Base-by-base conservation (phyloP, 2,797 vertebrate genomes). In the Iguana delicatissima region DNA sequence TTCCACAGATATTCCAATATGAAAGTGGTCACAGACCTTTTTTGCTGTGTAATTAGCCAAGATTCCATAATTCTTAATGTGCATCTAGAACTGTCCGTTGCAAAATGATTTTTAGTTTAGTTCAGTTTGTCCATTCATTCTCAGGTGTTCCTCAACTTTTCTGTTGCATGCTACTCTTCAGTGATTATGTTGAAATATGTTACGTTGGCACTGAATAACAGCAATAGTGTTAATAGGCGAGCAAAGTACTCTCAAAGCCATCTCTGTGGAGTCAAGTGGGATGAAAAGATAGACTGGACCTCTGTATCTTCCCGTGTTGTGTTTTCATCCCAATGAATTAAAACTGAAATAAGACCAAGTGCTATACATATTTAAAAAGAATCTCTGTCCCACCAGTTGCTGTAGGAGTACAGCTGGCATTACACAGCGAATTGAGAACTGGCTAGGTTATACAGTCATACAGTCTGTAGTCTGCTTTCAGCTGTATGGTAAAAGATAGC, bases 391-490 rank as follows among this genome's bases (percentile, higher is more conserved):
- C 90, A 91, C 79, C 73, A 83, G 89, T 86, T 93, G 85, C 90
- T 29, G n/a, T 95, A 87, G 42, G 46, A 83, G 77, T 81, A 86
- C 80, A 73, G 59, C 73, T 93, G 86, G 86, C 91, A 93, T 80
- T 0, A 0, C 82, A n/a, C 89, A 80, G 52, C 84, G 79, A 94
- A 92, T 93, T 93, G 92, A 88, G 91, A 96, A 62, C 77, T 2
- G 20, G 16, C 6, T 76, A 93, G 86, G 89, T 93, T 93, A 94
- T 89, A 91, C 86, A 87, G 92, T 89, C 93, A 72, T 85, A 62
- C 32, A 92, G 88, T 82, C 91, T 80, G 22, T 72, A 22, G 16
- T 94, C 73, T 90, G 50, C 89, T 89, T 94, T 93, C 91, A 91
- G 4, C 46, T 92, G 64, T 82, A 89, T 26, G 93, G 32, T 0